A percentile compares a stretch with the other conserved stretches of the same genome.
phyloP scores from a whole-genome alignment of 2,888 invertebrate genomes.

The Thera obeliscata region DNA sequence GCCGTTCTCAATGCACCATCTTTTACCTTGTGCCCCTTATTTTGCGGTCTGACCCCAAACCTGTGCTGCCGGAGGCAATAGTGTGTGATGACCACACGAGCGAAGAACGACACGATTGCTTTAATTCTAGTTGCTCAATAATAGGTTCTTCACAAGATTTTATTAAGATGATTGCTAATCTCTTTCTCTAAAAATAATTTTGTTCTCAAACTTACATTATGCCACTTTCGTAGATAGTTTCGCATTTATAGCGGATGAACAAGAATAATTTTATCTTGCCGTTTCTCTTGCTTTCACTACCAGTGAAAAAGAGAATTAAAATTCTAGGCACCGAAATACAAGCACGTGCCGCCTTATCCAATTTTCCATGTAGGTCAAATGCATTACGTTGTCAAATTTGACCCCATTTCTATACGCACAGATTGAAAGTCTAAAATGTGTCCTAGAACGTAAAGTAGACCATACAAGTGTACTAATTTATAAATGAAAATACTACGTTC shows the following conservation, averaged over 20 bases:
- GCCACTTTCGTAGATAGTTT: slow-evolving; percentile 9
- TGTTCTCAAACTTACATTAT: slow-evolving; percentile 6
- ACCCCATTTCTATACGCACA: slow-evolving; percentile 64
- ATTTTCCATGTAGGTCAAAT: slow-evolving; percentile 76
- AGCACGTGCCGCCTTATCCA: slow-evolving; percentile 51
- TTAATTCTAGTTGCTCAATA: slow-evolving; percentile 29
- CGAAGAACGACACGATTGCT: slow-evolving; percentile 30
- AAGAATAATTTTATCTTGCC: slow-evolving; percentile 16
- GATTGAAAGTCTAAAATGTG: slow-evolving; percentile 41
- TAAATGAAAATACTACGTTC: slow-evolving; percentile 6
- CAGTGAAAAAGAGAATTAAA: slow-evolving; percentile 28
- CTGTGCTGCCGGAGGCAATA: slow-evolving; percentile 49
- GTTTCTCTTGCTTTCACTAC: slow-evolving; percentile 29
- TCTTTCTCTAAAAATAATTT: slow-evolving; percentile 2
- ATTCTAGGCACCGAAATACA: slow-evolving; percentile 23
- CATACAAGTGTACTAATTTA: neutral
- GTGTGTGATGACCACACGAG: slow-evolving; percentile 52
- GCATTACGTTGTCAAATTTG: slow-evolving; percentile 76
- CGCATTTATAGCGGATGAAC: slow-evolving; percentile 18
- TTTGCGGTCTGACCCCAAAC: slow-evolving; percentile 77
- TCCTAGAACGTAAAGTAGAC: slow-evolving; percentile 29
- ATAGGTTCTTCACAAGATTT: slow-evolving; percentile 8
- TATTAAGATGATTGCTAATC: slow-evolving; percentile 5
- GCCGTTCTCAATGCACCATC: slow-evolving; percentile 84
- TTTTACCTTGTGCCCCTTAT: slow-evolving; percentile 84